Base-by-base conservation (phyloP, 2,113 vertebrate genomes). In the Myxocyprinus asiaticus region DNA sequence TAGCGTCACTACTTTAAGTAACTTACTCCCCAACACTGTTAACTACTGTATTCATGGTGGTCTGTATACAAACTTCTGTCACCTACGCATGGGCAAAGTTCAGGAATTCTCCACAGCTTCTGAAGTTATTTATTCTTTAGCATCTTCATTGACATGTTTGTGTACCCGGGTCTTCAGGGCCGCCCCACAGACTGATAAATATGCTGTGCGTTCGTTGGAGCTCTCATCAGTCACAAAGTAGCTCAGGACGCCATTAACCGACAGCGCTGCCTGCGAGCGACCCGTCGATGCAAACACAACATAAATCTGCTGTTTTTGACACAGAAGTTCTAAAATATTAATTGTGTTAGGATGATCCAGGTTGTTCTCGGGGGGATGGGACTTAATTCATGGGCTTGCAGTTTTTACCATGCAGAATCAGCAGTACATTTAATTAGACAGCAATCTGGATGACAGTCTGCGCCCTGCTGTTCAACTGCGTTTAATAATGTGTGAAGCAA, bases 251-350 rank as follows among this genome's bases (percentile, higher is more conserved):
- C 90, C 83, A 91, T 92, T 91, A 90, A 89, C 85, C 87, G 69
- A 82, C 78, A 63, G 76, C 84, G 85, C 87, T 87, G 89, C 91
- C 92, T 91, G 85, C 83, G 83, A 92, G 91, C 89, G 85, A 91
- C 90, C 89, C 88, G 89, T 87, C 85, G 83, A 86, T 78, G 76
- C 45, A 73, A 74, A 87, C 82, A 33, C 12, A 33, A 76, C 77
- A 72, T 82, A 71, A 69, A 86, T 80, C 83, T 85, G 79, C 85
- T 77, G 86, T 85, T 83, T 87, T 78, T 91, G 88, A 92, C 90
- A 86, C 82, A 81, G 84, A 90, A 90, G 87, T 88, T 90, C 91
- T 85, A 85, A 91, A 91, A 89, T 90, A 91, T 92, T 87, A 83
- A 92, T 91, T 89, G 81, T 86, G 84, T 86, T 76, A 81, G 63